phyloP scores from a whole-genome alignment of 2,888 invertebrate genomes.

The Patella depressa region DNA sequence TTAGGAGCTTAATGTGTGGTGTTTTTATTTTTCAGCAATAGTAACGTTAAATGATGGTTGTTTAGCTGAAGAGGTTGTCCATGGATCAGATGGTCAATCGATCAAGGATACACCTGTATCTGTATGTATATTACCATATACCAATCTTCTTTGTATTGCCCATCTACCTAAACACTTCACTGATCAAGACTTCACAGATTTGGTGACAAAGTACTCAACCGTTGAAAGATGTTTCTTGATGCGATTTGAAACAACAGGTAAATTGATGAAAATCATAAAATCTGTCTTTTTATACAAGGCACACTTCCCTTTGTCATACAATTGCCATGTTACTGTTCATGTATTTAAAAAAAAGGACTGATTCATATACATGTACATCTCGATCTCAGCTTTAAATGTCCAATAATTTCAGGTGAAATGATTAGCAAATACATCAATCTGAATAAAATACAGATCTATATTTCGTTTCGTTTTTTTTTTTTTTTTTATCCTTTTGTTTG shows the following conservation, averaged over 20 bases:
- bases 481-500: no score
- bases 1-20: no score
- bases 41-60: conserved; percentile 59
- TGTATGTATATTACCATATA: conserved; percentile 71
- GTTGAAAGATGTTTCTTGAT: conserved; percentile 74
- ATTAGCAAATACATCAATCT: no score
- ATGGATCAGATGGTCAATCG: conserved; percentile 45
- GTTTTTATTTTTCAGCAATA: conserved; percentile 48
- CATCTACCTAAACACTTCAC: conserved; percentile 72
- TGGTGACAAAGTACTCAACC: conserved; percentile 72
- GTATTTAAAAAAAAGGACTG: no score
- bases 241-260: conserved; percentile 72
- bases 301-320: no score
- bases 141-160: conserved; percentile 74
- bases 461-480: no score
- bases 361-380: no score
- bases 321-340: no score
- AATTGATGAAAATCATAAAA: background rate
- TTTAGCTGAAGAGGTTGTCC: conserved; percentile 56
- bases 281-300: no score
- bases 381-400: no score
- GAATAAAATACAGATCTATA: no score
- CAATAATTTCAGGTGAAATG: no score
- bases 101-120: conserved; percentile 64
- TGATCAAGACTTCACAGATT: conserved; percentile 72